phyloP scores from a whole-genome alignment of 1,140 invertebrate genomes.

The Drosophila sulfurigaster region DNA sequence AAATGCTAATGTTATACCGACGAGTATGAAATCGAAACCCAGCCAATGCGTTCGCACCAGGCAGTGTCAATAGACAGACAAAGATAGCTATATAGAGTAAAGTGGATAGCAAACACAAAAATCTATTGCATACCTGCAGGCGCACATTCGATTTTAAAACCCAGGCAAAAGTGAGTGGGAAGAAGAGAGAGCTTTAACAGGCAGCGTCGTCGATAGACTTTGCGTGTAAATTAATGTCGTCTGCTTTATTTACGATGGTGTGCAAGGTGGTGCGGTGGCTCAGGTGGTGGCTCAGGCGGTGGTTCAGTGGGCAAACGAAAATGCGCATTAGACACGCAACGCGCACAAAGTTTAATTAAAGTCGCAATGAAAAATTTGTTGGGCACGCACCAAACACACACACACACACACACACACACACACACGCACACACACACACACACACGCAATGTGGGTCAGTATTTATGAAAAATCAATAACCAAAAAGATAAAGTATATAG shows the following conservation, averaged over 20 bases:
- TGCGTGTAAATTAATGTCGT: slow-evolving; percentile 51
- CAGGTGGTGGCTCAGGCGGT: background rate
- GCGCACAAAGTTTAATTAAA: slow-evolving; percentile 70
- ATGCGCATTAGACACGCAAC: slow-evolving; percentile 61
- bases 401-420: background rate
- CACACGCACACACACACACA: too few species aligned
- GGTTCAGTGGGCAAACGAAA: slow-evolving; percentile 12
- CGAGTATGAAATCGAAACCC: slow-evolving; percentile 40
- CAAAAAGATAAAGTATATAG: slow-evolving; percentile 1
- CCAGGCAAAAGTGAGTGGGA: background rate
- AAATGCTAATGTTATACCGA: slow-evolving; percentile 50
- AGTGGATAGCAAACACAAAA: background rate
- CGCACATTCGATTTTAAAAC: slow-evolving; percentile 37
- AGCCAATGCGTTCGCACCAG: slow-evolving; percentile 54
- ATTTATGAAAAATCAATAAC: slow-evolving; percentile 66
- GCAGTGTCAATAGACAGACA: slow-evolving; percentile 48
- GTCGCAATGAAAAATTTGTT: slow-evolving; percentile 66
- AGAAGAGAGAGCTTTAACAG: background rate
- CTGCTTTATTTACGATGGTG: slow-evolving; percentile 64
- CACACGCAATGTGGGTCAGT: slow-evolving; percentile 63
- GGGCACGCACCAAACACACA: slow-evolving; percentile 16
- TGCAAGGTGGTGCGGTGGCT: background rate
- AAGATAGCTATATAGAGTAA: background rate
- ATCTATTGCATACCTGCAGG: slow-evolving; percentile 32
- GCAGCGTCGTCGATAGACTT: background rate